Evolutionary conservation across 2,888 invertebrate genomes (phyloP), one percentile per base, ranked within the genome.

Genomic region (Gymnocheta viridis): DNA sequence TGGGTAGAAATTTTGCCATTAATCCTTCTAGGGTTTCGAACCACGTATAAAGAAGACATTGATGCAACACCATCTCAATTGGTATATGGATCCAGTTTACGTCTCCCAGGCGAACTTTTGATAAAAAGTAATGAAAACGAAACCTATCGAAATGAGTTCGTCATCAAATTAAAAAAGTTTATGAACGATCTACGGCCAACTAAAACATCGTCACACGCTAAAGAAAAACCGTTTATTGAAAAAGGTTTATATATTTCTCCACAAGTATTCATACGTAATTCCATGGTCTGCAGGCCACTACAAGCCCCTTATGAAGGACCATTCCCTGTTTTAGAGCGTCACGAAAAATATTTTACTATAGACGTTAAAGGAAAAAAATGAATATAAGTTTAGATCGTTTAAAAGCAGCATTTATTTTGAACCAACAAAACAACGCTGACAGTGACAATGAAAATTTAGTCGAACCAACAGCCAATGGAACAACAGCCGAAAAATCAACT

Each of bases 191-290:
- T 72, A 41, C 58, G 58, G 14, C 72, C 58, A 14, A 72, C 58
- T 9, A 41, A 32, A 35, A 58, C 41, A 6, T 44, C 62, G 4
- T 24, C 27, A 0, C 44, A 64, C 12, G 22, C 56, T 2, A 73
- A 62, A 2, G 17, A 24, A 2, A 62, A 60, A 12, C 62, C 41
- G 2, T 73, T 73, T 12, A 73, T 73, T 6, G 51, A 62, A 41
- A 74, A 64, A 10, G 24, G 19, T 24, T 19, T 62, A 9, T 41
- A 38, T 10, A 44, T 54, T 12, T 54, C 62, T 7, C 74, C 64
- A 29, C 64, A 74, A 64, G 74, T 74, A 0, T 74, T 74, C 19
- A 27, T 74, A 32, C 54, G 64, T 4, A 74, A 54, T 22, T 74
- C 54, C 10, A 54, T 64, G 64, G 54, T 64, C 2, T 74, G 41